Percentiles rank a stretch among this genome's conserved stretches.
Evolutionary conservation across 2,113 vertebrate species (phyloP).

Genomic region (Dromaius novaehollandiae): DNA sequence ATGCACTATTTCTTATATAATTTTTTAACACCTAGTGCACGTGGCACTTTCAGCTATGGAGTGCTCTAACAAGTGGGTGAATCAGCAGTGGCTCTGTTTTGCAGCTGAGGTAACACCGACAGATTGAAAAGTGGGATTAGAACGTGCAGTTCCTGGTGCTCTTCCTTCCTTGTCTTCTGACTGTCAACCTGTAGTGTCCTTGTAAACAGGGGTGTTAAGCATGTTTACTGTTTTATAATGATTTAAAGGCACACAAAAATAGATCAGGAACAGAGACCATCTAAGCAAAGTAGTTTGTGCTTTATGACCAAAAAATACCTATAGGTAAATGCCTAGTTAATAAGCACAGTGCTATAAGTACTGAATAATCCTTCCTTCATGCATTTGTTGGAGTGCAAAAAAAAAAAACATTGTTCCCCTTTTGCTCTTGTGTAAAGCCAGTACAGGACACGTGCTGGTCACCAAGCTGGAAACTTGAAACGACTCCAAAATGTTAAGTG

Average conservation of each 20-base stretch:
- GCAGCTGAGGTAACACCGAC: too few species aligned
- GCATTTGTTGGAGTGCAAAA: background rate
- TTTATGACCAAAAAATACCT: background rate
- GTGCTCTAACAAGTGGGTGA: too few species aligned
- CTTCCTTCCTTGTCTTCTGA: background rate
- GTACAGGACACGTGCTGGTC: background rate
- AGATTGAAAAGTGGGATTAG: background rate
- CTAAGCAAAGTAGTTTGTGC: background rate
- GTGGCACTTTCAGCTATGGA: background rate
- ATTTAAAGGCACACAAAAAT: background rate
- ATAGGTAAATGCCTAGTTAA: accelerated
- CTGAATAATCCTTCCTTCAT: background rate
- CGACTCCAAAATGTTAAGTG: background rate
- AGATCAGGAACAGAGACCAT: background rate
- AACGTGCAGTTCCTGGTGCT: background rate
- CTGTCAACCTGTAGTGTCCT: background rate
- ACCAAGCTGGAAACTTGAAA: background rate
- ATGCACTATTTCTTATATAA: accelerated
- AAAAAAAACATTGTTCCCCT: background rate
- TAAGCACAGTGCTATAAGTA: background rate
- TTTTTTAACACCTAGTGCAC: too few species aligned
- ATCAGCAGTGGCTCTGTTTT: background rate
- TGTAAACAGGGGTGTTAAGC: background rate
- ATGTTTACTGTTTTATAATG: background rate
- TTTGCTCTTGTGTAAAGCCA: background rate